A percentile compares a stretch with the other conserved stretches of the same genome.
Conservation (phyloP, 53 echinoderm and acorn worm species). For the Hippasteria phrygiana region DNA sequence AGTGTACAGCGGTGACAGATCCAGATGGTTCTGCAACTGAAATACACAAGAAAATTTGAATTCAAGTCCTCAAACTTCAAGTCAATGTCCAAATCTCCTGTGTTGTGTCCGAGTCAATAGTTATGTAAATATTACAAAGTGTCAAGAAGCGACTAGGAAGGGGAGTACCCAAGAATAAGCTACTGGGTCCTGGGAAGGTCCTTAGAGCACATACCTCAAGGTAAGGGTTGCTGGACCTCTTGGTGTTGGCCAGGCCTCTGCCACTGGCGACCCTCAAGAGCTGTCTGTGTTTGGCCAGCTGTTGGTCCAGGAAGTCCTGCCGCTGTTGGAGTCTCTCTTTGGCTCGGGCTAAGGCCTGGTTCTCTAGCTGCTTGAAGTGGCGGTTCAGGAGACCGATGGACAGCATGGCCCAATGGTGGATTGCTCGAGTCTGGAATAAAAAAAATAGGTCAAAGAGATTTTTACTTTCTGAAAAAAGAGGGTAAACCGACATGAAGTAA, state of each 20-base stretch:
- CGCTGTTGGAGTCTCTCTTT: slow-evolving; percentile 81
- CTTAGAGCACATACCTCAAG: slow-evolving; percentile 11
- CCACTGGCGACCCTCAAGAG: slow-evolving; percentile 67
- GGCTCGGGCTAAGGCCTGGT: slow-evolving; percentile 77
- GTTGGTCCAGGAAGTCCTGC: slow-evolving; percentile 83
- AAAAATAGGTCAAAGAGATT: neutral
- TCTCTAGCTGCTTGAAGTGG: slow-evolving; percentile 85
- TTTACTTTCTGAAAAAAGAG: too few relatives aligned
- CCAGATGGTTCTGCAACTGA: too few relatives aligned
- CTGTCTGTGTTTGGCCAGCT: slow-evolving; percentile 77
- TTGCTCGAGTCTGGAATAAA: slow-evolving; percentile 54
- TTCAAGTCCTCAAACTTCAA: too few relatives aligned
- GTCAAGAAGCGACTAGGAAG: too few relatives aligned
- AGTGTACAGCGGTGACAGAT: too few relatives aligned
- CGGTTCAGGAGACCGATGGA: slow-evolving; percentile 88
- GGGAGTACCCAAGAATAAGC: too few relatives aligned
- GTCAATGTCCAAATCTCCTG: too few relatives aligned
- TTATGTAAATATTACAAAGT: too few relatives aligned
- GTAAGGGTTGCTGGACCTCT: slow-evolving; percentile 43
- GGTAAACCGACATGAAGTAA: too few relatives aligned
- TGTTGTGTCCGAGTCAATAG: too few relatives aligned
- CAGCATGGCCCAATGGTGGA: slow-evolving; percentile 94
- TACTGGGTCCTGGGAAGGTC: too few relatives aligned
- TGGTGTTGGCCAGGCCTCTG: slow-evolving; percentile 22
- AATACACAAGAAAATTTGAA: too few relatives aligned